Conservation (phyloP, 2,888 invertebrate genomes). For the Cantharis flavilabris region DNA sequence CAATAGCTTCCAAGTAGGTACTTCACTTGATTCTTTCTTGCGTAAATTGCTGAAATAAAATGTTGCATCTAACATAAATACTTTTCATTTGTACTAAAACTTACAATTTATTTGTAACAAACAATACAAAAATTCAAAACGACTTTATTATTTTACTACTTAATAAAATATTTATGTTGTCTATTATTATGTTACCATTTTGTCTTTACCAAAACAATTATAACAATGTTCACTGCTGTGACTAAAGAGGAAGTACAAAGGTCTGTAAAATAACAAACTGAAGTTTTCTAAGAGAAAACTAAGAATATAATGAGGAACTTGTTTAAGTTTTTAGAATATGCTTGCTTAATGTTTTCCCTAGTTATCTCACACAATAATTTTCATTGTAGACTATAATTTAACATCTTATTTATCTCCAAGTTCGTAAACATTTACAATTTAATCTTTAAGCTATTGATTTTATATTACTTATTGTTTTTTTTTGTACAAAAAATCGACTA, state of each 20-base stretch:
- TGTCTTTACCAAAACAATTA: background rate
- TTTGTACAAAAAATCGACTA: too few relatives aligned
- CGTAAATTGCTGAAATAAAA: slow-evolving; percentile 7
- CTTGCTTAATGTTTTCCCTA: background rate
- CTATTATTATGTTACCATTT: background rate
- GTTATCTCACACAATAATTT: background rate
- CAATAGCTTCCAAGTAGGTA: slow-evolving; percentile 12
- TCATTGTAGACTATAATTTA: background rate
- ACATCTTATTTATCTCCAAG: background rate
- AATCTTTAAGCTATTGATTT: too few relatives aligned
- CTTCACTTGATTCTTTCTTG: slow-evolving; percentile 12
- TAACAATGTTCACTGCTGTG: background rate
- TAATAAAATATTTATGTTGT: background rate
- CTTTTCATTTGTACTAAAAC: background rate
- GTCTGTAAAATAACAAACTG: background rate
- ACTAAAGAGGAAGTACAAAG: background rate
- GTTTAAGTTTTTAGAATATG: background rate
- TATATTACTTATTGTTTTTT: too few relatives aligned
- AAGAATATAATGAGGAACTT: background rate
- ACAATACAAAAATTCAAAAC: background rate
- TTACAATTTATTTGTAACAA: background rate
- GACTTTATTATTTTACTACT: background rate
- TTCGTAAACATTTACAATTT: background rate
- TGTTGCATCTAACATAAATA: slow-evolving; percentile 1
- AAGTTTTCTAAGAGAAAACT: background rate